Percentiles rank a stretch among this genome's conserved stretches.
Conservation (phyloP, 2,797 vertebrate genomes). For the Melanotaenia nigrans region DNA sequence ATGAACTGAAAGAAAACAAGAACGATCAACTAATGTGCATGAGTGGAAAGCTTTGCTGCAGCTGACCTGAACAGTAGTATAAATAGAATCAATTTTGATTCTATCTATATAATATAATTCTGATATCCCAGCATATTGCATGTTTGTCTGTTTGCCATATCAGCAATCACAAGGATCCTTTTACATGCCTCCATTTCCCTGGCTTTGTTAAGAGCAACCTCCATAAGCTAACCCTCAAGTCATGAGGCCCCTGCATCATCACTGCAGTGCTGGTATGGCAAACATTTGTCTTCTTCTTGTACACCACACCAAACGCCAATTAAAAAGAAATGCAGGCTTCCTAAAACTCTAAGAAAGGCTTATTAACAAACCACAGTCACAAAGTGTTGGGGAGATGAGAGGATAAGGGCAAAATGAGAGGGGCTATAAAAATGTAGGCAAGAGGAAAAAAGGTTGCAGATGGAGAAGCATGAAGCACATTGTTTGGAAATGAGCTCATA, state of each 20-base stretch:
- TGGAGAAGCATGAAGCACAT: conserved; percentile 86
- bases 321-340: conserved; percentile 71
- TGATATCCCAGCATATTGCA: neutral
- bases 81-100: neutral
- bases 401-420: conserved; percentile 63
- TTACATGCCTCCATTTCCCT: conserved; percentile 19
- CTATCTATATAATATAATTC: neutral
- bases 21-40: neutral
- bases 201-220: conserved; percentile 46
- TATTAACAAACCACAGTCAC: conserved; percentile 70
- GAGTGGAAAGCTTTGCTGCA: neutral
- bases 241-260: conserved; percentile 49
- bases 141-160: conserved; percentile 11
- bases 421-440: conserved; percentile 68
- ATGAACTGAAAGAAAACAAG: neutral
- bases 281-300: conserved; percentile 64
- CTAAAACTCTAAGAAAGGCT: conserved; percentile 60
- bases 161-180: conserved; percentile 20
- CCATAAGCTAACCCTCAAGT: conserved; percentile 44
- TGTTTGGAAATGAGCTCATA: conserved; percentile 85
- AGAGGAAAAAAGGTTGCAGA: conserved; percentile 80
- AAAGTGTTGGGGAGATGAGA: conserved; percentile 65
- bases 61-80: neutral
- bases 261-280: conserved; percentile 63
- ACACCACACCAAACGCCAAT: conserved; percentile 68